A percentile compares a stretch with the other conserved stretches of the same genome.
Conservation (phyloP, 1,140 invertebrate species). For the Pygmarrhopalites habei region DNA sequence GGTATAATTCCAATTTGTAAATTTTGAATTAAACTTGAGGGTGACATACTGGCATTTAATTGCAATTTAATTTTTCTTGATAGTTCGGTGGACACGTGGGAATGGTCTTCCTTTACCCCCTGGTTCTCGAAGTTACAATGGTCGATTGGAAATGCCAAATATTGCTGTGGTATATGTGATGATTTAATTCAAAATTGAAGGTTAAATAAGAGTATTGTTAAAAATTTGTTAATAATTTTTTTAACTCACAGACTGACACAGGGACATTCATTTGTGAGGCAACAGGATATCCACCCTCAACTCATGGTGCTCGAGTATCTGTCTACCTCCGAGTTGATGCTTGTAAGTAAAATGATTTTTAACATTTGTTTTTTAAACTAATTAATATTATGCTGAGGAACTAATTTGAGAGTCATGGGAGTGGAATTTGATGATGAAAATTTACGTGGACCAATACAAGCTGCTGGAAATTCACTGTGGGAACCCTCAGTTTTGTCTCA, state of each 20-base stretch:
- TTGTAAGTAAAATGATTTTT: constrained; percentile 54
- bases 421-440: no score
- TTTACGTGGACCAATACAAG: no score
- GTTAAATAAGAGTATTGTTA: no score
- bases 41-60: no score
- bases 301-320: constrained; percentile 49
- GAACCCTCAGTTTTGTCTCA: constrained; percentile 32
- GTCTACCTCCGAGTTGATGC: constrained; percentile 63
- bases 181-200: no score
- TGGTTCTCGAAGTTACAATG: constrained; percentile 60
- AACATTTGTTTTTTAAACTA: not conserved
- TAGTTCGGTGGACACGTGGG: constrained; percentile 50
- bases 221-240: no score
- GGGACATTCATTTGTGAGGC: constrained; percentile 79
- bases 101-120: constrained; percentile 62
- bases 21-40: no score
- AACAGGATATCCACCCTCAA: constrained; percentile 53
- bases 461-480: constrained; percentile 37
- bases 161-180: constrained; percentile 70
- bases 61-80: no score
- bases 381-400: not conserved
- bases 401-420: no score
- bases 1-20: no score
- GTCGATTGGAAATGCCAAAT: constrained; percentile 75
- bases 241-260: no score